Base-by-base conservation (phyloP, 2,797 vertebrate genomes). In the Ctenopoma multispine region DNA sequence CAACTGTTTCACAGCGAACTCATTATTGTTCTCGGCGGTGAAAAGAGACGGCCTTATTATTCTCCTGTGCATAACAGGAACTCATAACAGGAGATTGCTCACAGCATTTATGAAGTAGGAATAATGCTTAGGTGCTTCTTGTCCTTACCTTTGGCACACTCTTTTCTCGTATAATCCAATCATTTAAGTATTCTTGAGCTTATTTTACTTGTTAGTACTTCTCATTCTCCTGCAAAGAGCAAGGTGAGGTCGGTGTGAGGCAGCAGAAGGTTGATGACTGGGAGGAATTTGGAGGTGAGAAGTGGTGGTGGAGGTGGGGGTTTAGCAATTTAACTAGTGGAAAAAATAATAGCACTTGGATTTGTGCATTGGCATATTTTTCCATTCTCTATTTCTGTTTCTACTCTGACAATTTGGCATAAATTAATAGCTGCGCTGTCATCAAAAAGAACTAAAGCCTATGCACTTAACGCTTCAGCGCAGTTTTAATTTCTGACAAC, bases 41-140 rank as follows among this genome's bases (percentile, higher is more conserved):
- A 86, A 72, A 77, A 70, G 69, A 79, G 83, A 81, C 72, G 18
- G 74, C 55, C 84, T 87, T 86, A 83, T 87, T 90, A 88, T 89
- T 82, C 81, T 88, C 67, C 59, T 54, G 60, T 76, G 89, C 79
- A 79, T 85, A 83, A 84, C 83, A 84, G 63, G 62, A 83, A 77
- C 80, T 90, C 84, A 86, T 89, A 88, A 85, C 60, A 49, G 77
- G 70, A 89, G 81, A 89, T 85, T 75, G 87, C 85, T 87, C 7
- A 47, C 70, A 79, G 82, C 54, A 46, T 89, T 90, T 84, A 85
- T 81, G 65, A 71, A 80, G 77, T 61, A 58, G 69, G 77, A 77
- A 85, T 87, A 83, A 87, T 87, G 62, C 78, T 62, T 43, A 69
- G 79, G 80, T 80, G 80, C 72, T 75, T 74, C 74, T 73, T 65